A percentile compares a stretch with the other conserved stretches of the same genome.
Conservation (phyloP, 1,140 invertebrate species). For the Sycobia sp. region DNA sequence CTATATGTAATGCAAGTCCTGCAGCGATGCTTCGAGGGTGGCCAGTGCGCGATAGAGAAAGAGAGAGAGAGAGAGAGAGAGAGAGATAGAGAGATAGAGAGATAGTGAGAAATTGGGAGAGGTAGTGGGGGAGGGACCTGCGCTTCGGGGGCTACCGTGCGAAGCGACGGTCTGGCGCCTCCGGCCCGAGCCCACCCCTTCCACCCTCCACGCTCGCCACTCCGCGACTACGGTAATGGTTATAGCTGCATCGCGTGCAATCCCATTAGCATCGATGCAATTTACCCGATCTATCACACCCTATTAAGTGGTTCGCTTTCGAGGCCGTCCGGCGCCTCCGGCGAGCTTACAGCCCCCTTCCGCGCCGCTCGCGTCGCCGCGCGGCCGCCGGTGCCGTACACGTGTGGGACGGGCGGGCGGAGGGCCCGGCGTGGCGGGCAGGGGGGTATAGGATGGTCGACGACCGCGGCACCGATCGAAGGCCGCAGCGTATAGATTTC, state of each 20-base stretch:
- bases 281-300: slow-evolving; percentile 64
- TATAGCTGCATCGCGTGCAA: slow-evolving; percentile 62
- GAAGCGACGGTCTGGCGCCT: slow-evolving; percentile 26
- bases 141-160: slow-evolving; percentile 40
- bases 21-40: neutral
- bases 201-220: slow-evolving; percentile 18
- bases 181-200: neutral
- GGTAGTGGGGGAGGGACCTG: neutral
- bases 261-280: slow-evolving; percentile 63
- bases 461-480: no score
- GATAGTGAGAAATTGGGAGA: no score
- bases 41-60: neutral
- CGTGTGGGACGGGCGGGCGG: neutral
- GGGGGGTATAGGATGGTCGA: no score
- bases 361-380: neutral
- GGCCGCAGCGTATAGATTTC: slow-evolving; percentile 1
- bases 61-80: no score
- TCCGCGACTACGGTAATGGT: slow-evolving; percentile 57
- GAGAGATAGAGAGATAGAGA: no score
- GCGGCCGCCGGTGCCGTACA: neutral
- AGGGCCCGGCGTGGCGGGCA: no score
- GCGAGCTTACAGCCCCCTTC: no score
- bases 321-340: slow-evolving; percentile 8
- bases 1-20: neutral
- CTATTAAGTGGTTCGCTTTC: slow-evolving; percentile 61